Evolutionary conservation across 2,888 invertebrate species (phyloP), one percentile per base, ranked within the genome.

Genomic region (Caradrina clavipalpis): DNA sequence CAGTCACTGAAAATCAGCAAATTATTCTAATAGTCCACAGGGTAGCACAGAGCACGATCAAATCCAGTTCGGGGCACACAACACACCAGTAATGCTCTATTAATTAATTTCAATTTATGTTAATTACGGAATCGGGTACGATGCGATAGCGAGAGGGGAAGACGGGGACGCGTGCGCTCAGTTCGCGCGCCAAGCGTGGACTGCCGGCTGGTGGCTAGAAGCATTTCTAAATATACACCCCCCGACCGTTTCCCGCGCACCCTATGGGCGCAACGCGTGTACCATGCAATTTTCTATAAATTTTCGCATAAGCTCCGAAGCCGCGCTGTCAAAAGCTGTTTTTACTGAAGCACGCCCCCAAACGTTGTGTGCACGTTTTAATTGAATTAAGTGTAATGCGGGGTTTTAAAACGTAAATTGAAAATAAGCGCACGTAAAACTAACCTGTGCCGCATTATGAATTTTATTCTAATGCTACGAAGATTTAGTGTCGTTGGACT

Each of bases 221-320:
- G 89, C 92, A 91, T 92, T 94, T 93, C 95, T 95, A 95, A 95
- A 95, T 95, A 96, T 93, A 95, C 94, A 93, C 94, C 94, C 94
- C 93, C 90, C 92, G 88, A 87, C 74, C 77, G 86, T 84, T 92
- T 91, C 90, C 90, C 94, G 94, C 95, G 93, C 94, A 86, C 84
- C 87, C 88, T 85, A 87, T 84, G 89, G 88, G 91, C 94, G 92
- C 93, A 93, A 92, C 94, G 93, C 91, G 90, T 93, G 90, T 91
- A 88, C 89, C 92, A 92, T 95, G 94, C 95, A 95, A 94, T 95
- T 95, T 95, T 95, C 95, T 94, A 95, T 95, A 95, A 94, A 95
- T 94, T 95, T 94, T 95, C 95, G 91, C 93, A 90, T 93, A 94
- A 95, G 94, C 95, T 91, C 90, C 90, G 90, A 93, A 93, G 92